Percentiles rank a stretch among this genome's conserved stretches.
Evolutionary conservation across 2,888 invertebrate genomes (phyloP).

Genomic region (Conistra vaccinii): DNA sequence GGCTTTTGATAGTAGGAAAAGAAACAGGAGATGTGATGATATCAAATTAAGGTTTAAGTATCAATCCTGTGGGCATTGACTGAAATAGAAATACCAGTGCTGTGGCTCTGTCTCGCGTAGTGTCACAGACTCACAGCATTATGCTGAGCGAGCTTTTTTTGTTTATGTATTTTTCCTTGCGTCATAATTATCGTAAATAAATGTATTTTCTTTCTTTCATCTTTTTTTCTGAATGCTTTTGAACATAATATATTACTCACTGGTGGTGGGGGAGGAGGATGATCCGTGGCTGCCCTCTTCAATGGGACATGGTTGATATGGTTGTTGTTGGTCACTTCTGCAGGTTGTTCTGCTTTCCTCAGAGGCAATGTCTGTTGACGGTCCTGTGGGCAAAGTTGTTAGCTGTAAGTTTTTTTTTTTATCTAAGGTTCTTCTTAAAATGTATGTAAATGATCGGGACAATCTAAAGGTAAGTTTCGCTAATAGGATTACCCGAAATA

Average conservation of each 20-base stretch:
- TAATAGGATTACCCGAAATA: background rate
- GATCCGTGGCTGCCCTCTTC: constrained; percentile 76
- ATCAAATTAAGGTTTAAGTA: background rate
- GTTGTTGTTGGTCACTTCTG: constrained; percentile 69
- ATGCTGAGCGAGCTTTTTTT: background rate
- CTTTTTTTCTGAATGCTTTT: background rate
- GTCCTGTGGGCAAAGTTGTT: constrained; percentile 76
- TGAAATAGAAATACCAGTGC: background rate
- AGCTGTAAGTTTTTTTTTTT: background rate
- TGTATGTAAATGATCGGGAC: too few species aligned
- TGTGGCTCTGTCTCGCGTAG: background rate
- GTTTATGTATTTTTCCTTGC: background rate
- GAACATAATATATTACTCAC: constrained; percentile 76
- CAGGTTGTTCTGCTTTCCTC: constrained; percentile 73
- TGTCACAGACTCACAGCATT: background rate
- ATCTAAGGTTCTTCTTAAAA: background rate
- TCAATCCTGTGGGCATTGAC: background rate
- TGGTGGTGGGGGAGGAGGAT: constrained; percentile 92
- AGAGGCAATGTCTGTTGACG: constrained; percentile 83
- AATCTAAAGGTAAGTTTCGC: background rate
- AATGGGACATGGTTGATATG: constrained; percentile 70
- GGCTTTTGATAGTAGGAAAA: background rate
- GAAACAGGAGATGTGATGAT: background rate
- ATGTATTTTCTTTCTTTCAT: background rate
- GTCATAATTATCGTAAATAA: background rate